Evolutionary conservation across 2,888 invertebrate species (phyloP).

Genomic region (Xanthorhoe designata): DNA sequence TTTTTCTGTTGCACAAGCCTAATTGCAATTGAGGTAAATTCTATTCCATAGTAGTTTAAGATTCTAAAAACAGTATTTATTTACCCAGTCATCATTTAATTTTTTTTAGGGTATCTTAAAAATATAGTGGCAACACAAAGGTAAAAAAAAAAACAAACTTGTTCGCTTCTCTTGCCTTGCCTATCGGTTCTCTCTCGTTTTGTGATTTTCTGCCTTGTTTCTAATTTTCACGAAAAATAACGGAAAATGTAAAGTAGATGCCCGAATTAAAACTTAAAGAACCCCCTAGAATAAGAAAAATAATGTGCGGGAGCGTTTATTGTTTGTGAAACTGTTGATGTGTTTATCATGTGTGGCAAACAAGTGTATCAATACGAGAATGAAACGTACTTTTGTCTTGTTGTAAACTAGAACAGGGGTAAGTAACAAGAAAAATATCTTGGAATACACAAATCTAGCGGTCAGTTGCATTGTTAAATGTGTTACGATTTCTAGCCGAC

Average conservation of each 20-base stretch:
- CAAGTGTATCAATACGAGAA: constrained; percentile 72
- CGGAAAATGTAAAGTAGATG: constrained; percentile 75
- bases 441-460: constrained; percentile 48
- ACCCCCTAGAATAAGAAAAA: constrained; percentile 1
- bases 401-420: constrained; percentile 73
- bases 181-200: constrained; percentile 57
- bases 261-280: constrained; percentile 31
- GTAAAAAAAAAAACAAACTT: constrained; percentile 31
- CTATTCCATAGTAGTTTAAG: no score
- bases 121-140: constrained; percentile 7
- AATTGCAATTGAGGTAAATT: no score
- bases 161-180: constrained; percentile 41
- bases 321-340: constrained; percentile 49
- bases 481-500: constrained; percentile 47
- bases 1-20: no score
- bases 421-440: constrained; percentile 61
- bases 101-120: not conserved
- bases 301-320: constrained; percentile 31
- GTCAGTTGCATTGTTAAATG: constrained; percentile 44
- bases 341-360: constrained; percentile 76
- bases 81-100: no score
- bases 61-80: no score
- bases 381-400: constrained; percentile 78
- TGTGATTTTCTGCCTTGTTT: constrained; percentile 68
- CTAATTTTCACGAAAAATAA: constrained; percentile 75